These are phyloP conservation scores for Osmoderma eremita DNA, from an alignment of 2,888 invertebrate genomes.

Conservation along the genomic window DNA sequence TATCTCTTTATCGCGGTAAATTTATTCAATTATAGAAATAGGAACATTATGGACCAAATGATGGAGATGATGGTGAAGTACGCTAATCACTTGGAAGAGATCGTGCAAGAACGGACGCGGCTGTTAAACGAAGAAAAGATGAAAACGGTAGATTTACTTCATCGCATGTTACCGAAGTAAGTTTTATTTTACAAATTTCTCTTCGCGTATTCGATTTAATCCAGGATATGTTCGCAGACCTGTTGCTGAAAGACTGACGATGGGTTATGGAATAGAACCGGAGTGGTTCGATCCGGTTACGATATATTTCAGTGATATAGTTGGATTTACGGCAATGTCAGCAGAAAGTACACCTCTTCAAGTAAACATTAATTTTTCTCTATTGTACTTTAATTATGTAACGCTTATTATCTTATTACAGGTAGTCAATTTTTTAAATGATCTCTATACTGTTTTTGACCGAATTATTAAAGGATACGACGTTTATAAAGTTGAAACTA, in stretches of 20 bases:
- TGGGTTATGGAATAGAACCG: conserved; percentile 90
- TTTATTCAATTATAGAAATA: conserved; percentile 67
- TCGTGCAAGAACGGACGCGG: conserved; percentile 91
- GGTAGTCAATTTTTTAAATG: conserved; percentile 97
- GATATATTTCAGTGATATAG: conserved; percentile 97
- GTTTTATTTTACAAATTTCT: conserved; percentile 52
- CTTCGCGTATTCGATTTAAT: conserved; percentile 1
- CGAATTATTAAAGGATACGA: conserved; percentile 96
- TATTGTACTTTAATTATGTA: no score
- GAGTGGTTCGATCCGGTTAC: conserved; percentile 94
- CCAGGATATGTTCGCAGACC: conserved; percentile 70
- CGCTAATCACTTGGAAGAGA: conserved; percentile 92
- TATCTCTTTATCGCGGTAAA: conserved; percentile 5
- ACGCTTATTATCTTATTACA: conserved; percentile 57
- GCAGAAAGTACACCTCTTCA: conserved; percentile 93
- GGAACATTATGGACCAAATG: conserved; percentile 97
- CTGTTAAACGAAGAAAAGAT: conserved; percentile 91
- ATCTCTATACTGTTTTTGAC: conserved; percentile 97
- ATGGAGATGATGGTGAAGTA: conserved; percentile 98
- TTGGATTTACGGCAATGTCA: conserved; percentile 95
- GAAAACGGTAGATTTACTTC: conserved; percentile 91
- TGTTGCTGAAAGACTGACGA: conserved; percentile 87
- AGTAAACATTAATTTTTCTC: conserved; percentile 62
- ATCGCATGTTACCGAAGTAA: conserved; percentile 93
- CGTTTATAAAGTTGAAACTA: conserved; percentile 97